Evolutionary conservation across 2,797 vertebrate genomes (phyloP), one percentile per base, ranked within the genome.

Genomic region (Pseudochirops corinnae): DNA sequence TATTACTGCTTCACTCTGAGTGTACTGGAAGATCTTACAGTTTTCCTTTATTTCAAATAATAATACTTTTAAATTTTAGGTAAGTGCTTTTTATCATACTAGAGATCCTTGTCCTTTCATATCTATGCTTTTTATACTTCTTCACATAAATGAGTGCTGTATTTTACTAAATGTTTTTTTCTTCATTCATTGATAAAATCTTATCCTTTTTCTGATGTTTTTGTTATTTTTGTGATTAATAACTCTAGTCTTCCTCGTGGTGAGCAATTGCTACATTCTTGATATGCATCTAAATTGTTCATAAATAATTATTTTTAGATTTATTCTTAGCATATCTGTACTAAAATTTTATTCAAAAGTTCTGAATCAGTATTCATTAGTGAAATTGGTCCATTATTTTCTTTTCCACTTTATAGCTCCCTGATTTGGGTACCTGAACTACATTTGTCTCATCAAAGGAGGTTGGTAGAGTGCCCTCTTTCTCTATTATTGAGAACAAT

Each of bases 281-380:
- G 13, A 58, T 90, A 87, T 52, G 82, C 95, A 95, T 92, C 24
- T 0, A 7, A 16, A 4, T 56, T 82, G 13, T 14, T 62, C 50
- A 53, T 90, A 9, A 13, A 46, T 33, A 4, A 58, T 74, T 62
- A 13, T 46, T 91, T 90, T 91, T 82, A 74, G 91, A 93, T 58
- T n/a, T 95, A 31, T 18, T 52, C 2, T 50, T 58, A 1, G 6
- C 91, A 29, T 93, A 26, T 52, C 24, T 62, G 93, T 56, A 87
- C 58, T 91, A 56, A 93, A 50, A 56, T 95, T 90, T 53, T 93
- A 31, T 46, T 94, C 94, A 39, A 55, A 56, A 92, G 92, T 94
- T 91, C 18, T 93, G 12, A 26, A 56, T 56, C 33, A 91, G n/a
- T 56, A 60, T 26, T 58, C 52, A 52, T 91, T 56, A 93, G 46